phyloP scores from a whole-genome alignment of 2,113 vertebrate genomes.

The Chrysochloris asiatica region DNA sequence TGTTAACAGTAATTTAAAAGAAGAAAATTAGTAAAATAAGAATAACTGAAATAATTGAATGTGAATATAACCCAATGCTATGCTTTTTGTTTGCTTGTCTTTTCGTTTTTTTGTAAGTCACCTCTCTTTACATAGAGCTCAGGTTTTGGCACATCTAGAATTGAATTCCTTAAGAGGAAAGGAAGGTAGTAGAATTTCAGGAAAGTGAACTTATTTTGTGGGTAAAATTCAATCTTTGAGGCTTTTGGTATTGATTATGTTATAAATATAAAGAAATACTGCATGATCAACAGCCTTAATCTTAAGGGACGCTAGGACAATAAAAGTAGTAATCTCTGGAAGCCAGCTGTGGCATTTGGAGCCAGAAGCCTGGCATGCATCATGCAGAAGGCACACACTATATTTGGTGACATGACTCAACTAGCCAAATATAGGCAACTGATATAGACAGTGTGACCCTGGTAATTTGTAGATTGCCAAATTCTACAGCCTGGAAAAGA shows the following conservation, averaged over 20 bases:
- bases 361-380: constrained; percentile 62
- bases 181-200: background rate
- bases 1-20: constrained; percentile 59
- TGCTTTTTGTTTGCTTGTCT: background rate
- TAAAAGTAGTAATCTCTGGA: constrained; percentile 12
- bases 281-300: constrained; percentile 1
- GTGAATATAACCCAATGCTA: background rate
- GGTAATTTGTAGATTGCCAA: constrained; percentile 50
- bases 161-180: constrained; percentile 33
- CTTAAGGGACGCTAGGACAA: background rate
- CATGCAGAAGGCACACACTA: constrained; percentile 65
- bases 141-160: constrained; percentile 29
- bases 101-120: constrained; percentile 39
- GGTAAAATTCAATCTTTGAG: constrained; percentile 47
- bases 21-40: constrained; percentile 44
- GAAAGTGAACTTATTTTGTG: background rate
- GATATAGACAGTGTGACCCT: constrained; percentile 61
- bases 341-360: constrained; percentile 53
- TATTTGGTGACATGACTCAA: constrained; percentile 77
- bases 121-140: constrained; percentile 16
- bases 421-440: constrained; percentile 75
- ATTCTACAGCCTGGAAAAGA: constrained; percentile 42
- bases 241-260: constrained; percentile 32
- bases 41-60: constrained; percentile 18
- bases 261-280: constrained; percentile 46